These are phyloP conservation scores for Chaetops frenatus DNA, from an alignment of 2,113 vertebrate genomes.

Conservation along the genomic window DNA sequence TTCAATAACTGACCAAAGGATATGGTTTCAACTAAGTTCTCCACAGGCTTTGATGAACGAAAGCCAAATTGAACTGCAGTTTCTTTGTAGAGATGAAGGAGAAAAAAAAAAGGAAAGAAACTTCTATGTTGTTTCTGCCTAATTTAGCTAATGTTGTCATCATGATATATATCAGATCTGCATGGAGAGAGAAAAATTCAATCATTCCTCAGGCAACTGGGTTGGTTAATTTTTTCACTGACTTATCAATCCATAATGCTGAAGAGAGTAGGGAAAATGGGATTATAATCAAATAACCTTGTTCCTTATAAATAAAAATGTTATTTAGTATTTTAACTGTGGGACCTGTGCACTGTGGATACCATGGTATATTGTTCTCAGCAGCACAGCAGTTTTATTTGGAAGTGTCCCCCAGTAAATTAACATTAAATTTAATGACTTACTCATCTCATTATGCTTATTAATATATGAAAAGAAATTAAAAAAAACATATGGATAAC, in stretches of 20 bases:
- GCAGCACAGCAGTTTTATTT: not conserved
- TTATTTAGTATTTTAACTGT: slow-evolving; percentile 52
- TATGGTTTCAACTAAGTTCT: not conserved
- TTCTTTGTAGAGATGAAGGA: not conserved
- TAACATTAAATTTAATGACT: not conserved
- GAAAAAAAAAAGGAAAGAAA: not conserved
- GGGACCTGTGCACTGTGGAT: not conserved
- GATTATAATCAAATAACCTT: slow-evolving; percentile 36
- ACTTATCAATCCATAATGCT: not conserved
- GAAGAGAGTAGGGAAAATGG: not conserved
- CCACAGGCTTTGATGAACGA: not conserved
- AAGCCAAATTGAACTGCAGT: not conserved
- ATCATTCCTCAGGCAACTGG: not conserved
- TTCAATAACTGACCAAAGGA: not conserved
- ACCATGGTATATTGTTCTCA: not conserved
- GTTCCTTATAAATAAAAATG: slow-evolving; percentile 24
- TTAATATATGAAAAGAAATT: not conserved
- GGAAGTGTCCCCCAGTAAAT: not conserved
- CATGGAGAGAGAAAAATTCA: not conserved
- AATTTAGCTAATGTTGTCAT: not conserved
- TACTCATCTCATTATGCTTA: not conserved
- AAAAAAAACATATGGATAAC: not conserved
- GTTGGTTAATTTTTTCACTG: not conserved
- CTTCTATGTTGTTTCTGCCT: not conserved
- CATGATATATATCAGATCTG: not conserved